Evolutionary conservation across 2,797 vertebrate genomes (phyloP).

Genomic region (Neosilurus mollespiculum): DNA sequence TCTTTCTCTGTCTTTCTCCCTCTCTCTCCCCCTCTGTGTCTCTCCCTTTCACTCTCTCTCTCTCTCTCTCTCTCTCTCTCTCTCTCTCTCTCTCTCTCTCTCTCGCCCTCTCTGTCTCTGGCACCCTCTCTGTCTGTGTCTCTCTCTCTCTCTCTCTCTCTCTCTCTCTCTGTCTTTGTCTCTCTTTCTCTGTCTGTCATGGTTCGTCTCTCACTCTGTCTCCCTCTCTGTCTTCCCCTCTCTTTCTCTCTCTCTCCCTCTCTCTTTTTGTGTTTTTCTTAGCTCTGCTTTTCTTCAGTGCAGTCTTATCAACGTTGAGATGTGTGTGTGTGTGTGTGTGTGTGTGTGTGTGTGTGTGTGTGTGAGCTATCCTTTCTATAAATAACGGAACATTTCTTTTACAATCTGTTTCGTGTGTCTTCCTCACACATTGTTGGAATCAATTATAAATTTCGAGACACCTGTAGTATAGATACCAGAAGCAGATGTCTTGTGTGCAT

Average conservation of each 20-base stretch:
- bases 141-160: too few species aligned
- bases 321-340: conserved; percentile 2
- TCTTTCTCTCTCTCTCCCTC: neutral
- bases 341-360: conserved; percentile 15
- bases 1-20: too few species aligned
- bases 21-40: too few species aligned
- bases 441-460: conserved; percentile 18
- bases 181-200: too few species aligned
- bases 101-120: too few species aligned
- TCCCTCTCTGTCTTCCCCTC: too few species aligned
- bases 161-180: too few species aligned
- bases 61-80: too few species aligned
- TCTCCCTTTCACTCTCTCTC: too few species aligned
- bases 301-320: conserved; percentile 34
- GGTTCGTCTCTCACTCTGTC: too few species aligned
- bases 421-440: neutral
- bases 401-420: neutral
- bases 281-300: conserved; percentile 31
- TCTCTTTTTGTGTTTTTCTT: neutral
- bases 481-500: neutral
- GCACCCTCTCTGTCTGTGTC: too few species aligned
- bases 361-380: conserved; percentile 3
- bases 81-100: too few species aligned
- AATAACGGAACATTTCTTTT: conserved; percentile 7
- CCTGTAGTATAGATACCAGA: conserved; percentile 11